Conservation (phyloP, 30 jellyfish, hydroid and myxozoan genomes). For the Morbakka virulenta region DNA sequence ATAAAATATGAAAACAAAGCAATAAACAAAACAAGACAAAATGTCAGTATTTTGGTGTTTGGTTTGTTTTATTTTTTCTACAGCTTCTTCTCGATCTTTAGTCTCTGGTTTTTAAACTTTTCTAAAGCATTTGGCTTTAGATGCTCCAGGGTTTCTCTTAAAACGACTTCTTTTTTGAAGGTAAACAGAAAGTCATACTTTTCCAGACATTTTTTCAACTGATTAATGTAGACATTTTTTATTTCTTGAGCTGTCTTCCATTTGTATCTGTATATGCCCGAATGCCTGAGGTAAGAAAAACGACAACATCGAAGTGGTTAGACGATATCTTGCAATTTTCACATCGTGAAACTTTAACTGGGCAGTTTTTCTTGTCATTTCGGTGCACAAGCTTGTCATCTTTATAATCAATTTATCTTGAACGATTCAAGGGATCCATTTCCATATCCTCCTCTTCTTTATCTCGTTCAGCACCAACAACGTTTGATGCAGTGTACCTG, state of each 20-base stretch:
- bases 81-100: too few species aligned
- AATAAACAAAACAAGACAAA: too few species aligned
- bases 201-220: too few species aligned
- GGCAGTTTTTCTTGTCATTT: slow-evolving; percentile 32
- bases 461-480: slow-evolving; percentile 30
- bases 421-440: slow-evolving; percentile 32
- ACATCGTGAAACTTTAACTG: slow-evolving; percentile 40
- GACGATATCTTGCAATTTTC: slow-evolving; percentile 49
- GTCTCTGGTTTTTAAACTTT: too few species aligned
- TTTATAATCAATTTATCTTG: slow-evolving; percentile 22
- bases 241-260: slow-evolving; percentile 19
- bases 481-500: slow-evolving; percentile 9
- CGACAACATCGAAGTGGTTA: slow-evolving; percentile 25
- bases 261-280: slow-evolving; percentile 44
- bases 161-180: too few species aligned
- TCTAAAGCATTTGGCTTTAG: too few species aligned
- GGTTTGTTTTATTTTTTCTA: too few species aligned
- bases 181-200: too few species aligned
- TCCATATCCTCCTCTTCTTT: slow-evolving; percentile 33
- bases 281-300: slow-evolving; percentile 26
- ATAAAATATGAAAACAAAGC: too few species aligned
- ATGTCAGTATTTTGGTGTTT: too few species aligned
- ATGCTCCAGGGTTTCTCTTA: too few species aligned
- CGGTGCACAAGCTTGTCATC: slow-evolving; percentile 27
- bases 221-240: too few species aligned